Base-by-base conservation (phyloP, 2,888 invertebrate species). In the Capitulum mitella region DNA sequence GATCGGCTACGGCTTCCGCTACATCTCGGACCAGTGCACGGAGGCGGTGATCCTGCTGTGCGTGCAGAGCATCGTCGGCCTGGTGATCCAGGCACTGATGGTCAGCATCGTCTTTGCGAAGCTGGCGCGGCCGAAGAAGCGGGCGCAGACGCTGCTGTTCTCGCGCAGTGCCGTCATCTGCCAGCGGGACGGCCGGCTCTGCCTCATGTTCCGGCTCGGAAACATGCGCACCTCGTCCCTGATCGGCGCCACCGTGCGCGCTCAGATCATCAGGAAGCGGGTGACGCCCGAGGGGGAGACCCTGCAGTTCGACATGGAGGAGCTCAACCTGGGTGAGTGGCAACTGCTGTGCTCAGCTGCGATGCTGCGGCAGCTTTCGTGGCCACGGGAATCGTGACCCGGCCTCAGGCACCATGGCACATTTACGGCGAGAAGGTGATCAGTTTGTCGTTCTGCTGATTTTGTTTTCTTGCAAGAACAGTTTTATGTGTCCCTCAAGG, bases 151-250 rank as follows among this genome's bases (percentile, higher is more conserved):
- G 79, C 89, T 98, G 83, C 90, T 98, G 84, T 98, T 97, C 87
- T 96, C 96, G 83, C 89, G 94, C 82, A 92, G 94, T 85, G 95
- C 97, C 34, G 94, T 96, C 82, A 93, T 98, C 83, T 95, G 95
- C 85, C 92, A 95, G 85, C 89, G 97, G 81, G 97, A 97, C 85
- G 95, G 95, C 8, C 90, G 93, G 84, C 90, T 96, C 77, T 95
- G 95, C 85, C 89, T 97, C 84, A 93, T 97, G 92, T 96, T 97
- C 87, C 90, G 97, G 61, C 96, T 97, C 40, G 97, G 97, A 40
- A 97, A 97, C 87, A 97, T 97, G 96, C 90, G 97, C 83, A 94
- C 93, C 87, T 96, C 95, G 79, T 98, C 98, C 87, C 96, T 98
- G 84, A 96, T 98, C 82, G 98, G 98, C 87, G 97, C 98, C 79